Evolutionary conservation across 2,113 vertebrate species (phyloP).

Genomic region (Chlorodrepanis virens): DNA sequence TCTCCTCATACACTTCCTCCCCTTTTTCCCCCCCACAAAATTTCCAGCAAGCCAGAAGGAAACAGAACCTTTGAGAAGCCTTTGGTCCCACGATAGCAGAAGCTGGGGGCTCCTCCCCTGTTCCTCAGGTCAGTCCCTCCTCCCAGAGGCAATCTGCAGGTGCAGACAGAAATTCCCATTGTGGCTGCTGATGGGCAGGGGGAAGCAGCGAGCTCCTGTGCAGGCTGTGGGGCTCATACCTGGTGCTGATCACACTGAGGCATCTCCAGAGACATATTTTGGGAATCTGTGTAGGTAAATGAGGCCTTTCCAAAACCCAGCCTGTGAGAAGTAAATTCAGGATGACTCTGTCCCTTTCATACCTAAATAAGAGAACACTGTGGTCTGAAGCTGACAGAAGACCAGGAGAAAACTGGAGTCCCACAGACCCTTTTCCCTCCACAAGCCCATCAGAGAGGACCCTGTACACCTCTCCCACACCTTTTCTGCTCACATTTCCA

Average conservation of each 20-base stretch:
- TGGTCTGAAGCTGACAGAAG: neutral
- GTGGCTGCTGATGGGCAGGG: neutral
- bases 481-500: neutral
- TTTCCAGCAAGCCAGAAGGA: neutral
- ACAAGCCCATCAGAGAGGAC: rapidly evolving
- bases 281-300: rapidly evolving
- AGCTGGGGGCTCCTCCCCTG: neutral
- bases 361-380: neutral
- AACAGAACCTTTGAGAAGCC: neutral
- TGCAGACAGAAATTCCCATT: neutral
- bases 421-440: neutral
- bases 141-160: neutral
- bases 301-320: neutral
- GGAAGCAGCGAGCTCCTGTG: neutral
- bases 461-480: rapidly evolving
- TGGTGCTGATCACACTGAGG: neutral
- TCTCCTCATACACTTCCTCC: neutral
- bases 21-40: neutral
- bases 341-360: neutral
- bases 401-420: neutral
- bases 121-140: neutral
- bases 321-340: neutral
- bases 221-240: neutral
- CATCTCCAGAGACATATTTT: neutral
- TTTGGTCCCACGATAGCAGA: neutral